Evolutionary conservation across 2,113 vertebrate species (phyloP), one percentile per base, ranked within the genome.

Genomic region (Prolemur simus): DNA sequence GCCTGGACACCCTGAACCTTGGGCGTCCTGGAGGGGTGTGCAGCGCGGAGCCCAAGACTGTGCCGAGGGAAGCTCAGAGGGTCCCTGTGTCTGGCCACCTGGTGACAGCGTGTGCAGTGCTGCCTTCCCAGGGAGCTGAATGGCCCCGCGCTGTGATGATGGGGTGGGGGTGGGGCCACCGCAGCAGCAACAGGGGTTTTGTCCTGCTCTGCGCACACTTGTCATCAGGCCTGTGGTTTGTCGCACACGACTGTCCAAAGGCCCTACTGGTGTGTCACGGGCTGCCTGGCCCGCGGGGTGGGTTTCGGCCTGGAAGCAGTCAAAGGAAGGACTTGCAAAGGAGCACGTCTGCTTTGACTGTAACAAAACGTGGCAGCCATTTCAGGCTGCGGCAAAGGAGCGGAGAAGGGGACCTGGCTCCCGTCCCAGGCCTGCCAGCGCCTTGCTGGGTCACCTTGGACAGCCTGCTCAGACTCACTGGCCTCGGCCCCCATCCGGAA

Each of bases 201-300:
- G 2, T 3, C 47, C 1, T 0, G 1, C 42, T 45, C 83, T 4
- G 11, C 14, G 0, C 18, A 2, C 7, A 5, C 23, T 0, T 13
- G 23, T 20, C 68, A 0, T 11, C 0, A 1, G 42, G 20, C 13
- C 32, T 9, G 8, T 1, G 17, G 6, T 13, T 37, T 5, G 4
- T 12, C 32, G 21, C 14, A 3, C 2, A 3, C 8, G 6, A 1
- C 11, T 8, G 27, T 8, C 23, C 64, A 29, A 37, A 20, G 14
- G 68, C 47, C 77, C 52, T 8, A 2, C 58, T 1, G 8, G n/a
- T 5, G 4, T 1, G 6, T 7, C 6, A 0, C 0, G 4, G 0
- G 6, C 21, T 2, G n/a, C 21, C n/a, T 66, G 3, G 23, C 52
- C 18, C 2, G 0, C 0, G 0, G n/a, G 25, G 64, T 7, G 5